Percentiles rank a stretch among this genome's conserved stretches.
These are phyloP conservation scores for Diplazon laetatorius DNA, from an alignment of 2,888 invertebrate genomes.

Conservation along the genomic window DNA sequence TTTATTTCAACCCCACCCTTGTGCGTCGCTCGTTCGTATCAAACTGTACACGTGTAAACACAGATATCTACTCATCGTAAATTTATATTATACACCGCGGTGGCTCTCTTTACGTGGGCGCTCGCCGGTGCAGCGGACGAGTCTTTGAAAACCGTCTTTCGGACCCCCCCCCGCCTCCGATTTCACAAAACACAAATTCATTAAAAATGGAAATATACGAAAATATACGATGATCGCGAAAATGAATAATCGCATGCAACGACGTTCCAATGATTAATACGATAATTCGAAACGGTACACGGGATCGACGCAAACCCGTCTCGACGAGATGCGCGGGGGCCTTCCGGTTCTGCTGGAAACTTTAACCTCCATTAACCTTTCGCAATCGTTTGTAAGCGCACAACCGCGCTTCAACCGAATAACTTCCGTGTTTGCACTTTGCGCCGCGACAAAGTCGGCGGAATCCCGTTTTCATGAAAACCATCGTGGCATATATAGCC, in stretches of 20 bases:
- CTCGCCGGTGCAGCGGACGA: too few species aligned
- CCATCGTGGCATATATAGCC: too few species aligned
- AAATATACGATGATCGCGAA: constrained; percentile 32
- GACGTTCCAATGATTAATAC: constrained; percentile 62
- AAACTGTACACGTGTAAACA: background rate
- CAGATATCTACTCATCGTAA: background rate
- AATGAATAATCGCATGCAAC: constrained; percentile 63
- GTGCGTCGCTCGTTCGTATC: constrained; percentile 36
- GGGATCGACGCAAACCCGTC: too few species aligned
- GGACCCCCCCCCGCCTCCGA: too few species aligned
- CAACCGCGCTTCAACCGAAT: too few species aligned
- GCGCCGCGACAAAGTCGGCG: constrained; percentile 11
- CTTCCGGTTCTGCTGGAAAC: constrained; percentile 66
- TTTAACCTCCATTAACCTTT: constrained; percentile 76
- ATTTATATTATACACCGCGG: too few species aligned
- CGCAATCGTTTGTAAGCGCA: constrained; percentile 61
- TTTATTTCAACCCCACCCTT: constrained; percentile 29
- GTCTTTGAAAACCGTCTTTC: too few species aligned
- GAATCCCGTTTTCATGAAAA: too few species aligned
- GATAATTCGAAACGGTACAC: constrained; percentile 59
- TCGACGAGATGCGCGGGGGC: constrained; percentile 3
- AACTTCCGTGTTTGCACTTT: constrained; percentile 9
- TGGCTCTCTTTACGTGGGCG: constrained; percentile 56
- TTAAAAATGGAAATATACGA: too few species aligned
- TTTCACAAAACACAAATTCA: too few species aligned